Base-by-base conservation (phyloP, 2,888 invertebrate species). In the Nomada goodeniana region DNA sequence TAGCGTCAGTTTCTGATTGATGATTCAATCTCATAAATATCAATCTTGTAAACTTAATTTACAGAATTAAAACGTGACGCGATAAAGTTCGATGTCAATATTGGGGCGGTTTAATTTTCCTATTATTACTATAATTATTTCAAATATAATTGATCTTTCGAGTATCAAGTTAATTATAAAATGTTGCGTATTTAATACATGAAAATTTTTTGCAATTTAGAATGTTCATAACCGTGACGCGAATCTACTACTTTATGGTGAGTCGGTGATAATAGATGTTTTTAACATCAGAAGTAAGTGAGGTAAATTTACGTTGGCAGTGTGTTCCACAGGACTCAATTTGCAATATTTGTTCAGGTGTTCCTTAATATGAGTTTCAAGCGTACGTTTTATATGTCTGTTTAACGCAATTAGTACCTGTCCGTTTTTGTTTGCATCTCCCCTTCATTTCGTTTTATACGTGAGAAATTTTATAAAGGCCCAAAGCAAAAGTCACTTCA, bases 1-100 rank as follows among this genome's bases (percentile, higher is more conserved):
- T 55, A 13, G 60, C 29, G 63, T 42, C 72, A 61, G 55, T 57
- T 63, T 47, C 47, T 61, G 73, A 73, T 57, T 23, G 63, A 78
- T 50, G 68, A 78, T 73, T 52, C 55, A 59, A 73, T 78, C 42
- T 50, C 42, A 57, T 67, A 36, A 36, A 36, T 7, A 36, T 36
- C 36, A 36, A 36, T 36, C 36, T 36, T 36, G 20, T 5, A 0
- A 20, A 36, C 42, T 9, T 55, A 52, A 26, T 55, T 63, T 44
- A 1, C 18, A 52, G 2, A 36, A 63, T 44, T 23, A n/a, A 61
- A 71, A 18, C 29, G 47, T 9, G 18, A 36, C 10, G 15, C 5
- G 11, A 23, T 42, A 11, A 36, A 60, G 36, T 13, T 42, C 15
- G 55, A 57, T 29, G 42, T 55, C 61, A 53, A 20, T 36, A 36